Percentiles rank a stretch among this genome's conserved stretches.
Evolutionary conservation across 2,888 invertebrate species (phyloP).

Genomic region (Blomia tropicalis): DNA sequence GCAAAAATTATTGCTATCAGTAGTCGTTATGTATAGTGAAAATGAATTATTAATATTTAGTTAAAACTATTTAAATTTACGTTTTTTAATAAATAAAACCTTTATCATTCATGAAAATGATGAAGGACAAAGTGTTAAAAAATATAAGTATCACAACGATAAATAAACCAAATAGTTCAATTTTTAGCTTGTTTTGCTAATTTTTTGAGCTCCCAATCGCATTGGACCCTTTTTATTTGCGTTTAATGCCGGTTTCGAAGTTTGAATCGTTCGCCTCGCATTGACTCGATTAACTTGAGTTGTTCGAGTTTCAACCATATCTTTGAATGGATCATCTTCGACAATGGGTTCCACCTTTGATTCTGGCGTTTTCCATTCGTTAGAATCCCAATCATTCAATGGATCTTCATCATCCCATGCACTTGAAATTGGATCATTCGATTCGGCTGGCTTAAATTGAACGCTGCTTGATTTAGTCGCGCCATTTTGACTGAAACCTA

Average conservation of each 20-base stretch:
- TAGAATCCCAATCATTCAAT: conserved; percentile 29
- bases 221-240: conserved; percentile 21
- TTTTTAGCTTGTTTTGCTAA: conserved; percentile 17
- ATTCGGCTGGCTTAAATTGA: background rate
- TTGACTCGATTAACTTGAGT: background rate
- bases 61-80: too few relatives aligned
- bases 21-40: conserved; percentile 67
- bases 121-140: too few relatives aligned
- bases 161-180: too few relatives aligned
- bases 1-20: conserved; percentile 81
- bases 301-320: background rate
- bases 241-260: background rate
- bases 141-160: too few relatives aligned
- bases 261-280: background rate
- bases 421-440: background rate
- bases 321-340: background rate
- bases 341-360: background rate
- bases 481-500: background rate
- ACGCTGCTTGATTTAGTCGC: background rate
- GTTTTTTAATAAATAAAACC: too few relatives aligned
- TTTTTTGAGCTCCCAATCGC: conserved; percentile 23
- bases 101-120: too few relatives aligned
- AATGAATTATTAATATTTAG: too few relatives aligned
- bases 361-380: conserved; percentile 2
- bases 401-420: conserved; percentile 37